A percentile compares a stretch with the other conserved stretches of the same genome.
Evolutionary conservation across 2,797 vertebrate species (phyloP).

Genomic region (Eupleurogrammus muticus): DNA sequence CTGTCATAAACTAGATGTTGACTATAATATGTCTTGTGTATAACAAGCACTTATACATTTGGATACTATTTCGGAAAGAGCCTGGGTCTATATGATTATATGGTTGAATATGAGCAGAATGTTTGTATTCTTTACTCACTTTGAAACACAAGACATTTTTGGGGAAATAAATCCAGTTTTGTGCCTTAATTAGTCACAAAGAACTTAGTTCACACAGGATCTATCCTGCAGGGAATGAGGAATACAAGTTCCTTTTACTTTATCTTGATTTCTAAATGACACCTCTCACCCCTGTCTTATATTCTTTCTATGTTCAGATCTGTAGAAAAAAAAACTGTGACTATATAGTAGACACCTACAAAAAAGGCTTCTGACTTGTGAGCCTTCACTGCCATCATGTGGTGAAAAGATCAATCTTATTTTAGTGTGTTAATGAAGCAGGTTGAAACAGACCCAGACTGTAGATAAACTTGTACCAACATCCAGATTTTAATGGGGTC

Average conservation of each 20-base stretch:
- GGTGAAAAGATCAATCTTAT: slow-evolving; percentile 17
- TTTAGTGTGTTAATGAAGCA: slow-evolving; percentile 1
- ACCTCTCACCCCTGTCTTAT: neutral
- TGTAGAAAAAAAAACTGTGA: neutral
- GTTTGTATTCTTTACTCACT: neutral
- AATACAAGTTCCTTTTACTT: neutral
- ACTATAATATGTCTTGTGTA: neutral
- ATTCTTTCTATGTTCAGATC: neutral
- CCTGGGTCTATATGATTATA: neutral
- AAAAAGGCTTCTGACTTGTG: neutral
- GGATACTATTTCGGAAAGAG: no score
- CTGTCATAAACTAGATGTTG: no score
- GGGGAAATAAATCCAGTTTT: neutral
- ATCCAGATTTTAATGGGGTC: neutral
- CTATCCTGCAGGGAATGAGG: neutral
- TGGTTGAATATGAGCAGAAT: neutral
- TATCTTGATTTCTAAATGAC: neutral
- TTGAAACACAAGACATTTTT: neutral
- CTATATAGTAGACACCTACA: neutral
- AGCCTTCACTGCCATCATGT: slow-evolving; percentile 52
- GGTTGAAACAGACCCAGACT: neutral
- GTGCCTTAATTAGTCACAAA: neutral
- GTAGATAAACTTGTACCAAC: neutral
- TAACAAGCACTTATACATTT: neutral
- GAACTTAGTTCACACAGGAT: neutral